phyloP scores from a whole-genome alignment of 2,797 vertebrate genomes.

The Paramormyrops hopkinsi region DNA sequence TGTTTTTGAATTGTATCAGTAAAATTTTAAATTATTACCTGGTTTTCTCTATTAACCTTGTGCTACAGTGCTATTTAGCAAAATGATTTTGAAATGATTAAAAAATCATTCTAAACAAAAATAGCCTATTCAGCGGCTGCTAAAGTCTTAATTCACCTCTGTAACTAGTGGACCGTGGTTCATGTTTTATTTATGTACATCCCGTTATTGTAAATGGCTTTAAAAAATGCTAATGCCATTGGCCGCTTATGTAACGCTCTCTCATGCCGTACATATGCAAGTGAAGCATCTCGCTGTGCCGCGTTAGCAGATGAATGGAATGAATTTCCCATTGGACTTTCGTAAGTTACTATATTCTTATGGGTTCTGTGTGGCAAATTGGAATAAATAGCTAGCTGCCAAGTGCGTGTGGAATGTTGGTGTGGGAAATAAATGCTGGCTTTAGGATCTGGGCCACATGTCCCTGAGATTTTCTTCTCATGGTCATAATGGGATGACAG shows the following conservation, averaged over 20 bases:
- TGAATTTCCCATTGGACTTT: neutral
- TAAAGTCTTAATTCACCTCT: neutral
- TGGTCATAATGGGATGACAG: neutral
- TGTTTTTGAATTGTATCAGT: neutral
- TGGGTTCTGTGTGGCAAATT: neutral
- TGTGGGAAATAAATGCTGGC: neutral
- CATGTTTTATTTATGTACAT: neutral
- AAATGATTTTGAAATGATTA: neutral
- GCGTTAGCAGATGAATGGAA: neutral
- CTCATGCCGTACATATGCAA: neutral
- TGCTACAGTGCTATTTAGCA: neutral
- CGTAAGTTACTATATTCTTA: neutral
- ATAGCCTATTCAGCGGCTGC: neutral
- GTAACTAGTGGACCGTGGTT: neutral
- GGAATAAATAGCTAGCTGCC: neutral
- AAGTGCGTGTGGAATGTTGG: neutral
- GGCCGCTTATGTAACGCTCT: neutral
- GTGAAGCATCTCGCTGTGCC: neutral
- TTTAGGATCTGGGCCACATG: neutral
- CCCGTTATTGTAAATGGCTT: neutral
- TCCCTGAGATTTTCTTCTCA: neutral
- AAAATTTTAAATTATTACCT: neutral
- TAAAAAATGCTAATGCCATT: neutral
- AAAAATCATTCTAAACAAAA: neutral
- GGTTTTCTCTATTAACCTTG: neutral